These are phyloP conservation scores for Drosophila pandora DNA, from an alignment of 1,140 invertebrate genomes.

Conservation along the genomic window DNA sequence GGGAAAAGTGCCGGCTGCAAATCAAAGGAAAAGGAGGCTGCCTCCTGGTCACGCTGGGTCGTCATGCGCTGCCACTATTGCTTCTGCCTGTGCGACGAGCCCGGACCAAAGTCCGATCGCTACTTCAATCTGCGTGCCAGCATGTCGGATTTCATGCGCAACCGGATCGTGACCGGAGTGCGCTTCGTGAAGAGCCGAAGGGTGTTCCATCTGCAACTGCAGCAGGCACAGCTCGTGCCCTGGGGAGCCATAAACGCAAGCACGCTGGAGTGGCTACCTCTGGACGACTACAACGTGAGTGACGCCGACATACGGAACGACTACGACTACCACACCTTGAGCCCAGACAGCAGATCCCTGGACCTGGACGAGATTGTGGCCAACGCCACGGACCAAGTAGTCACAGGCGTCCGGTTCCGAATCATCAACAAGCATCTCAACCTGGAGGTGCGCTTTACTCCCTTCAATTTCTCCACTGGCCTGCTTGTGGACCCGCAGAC, in stretches of 20 bases:
- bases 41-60: conserved; percentile 92
- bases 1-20: conserved; percentile 84
- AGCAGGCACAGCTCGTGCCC: conserved; percentile 88
- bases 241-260: conserved; percentile 87
- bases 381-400: conserved; percentile 87
- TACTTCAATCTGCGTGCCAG: conserved; percentile 90
- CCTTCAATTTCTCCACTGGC: conserved; percentile 91
- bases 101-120: conserved; percentile 88
- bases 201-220: conserved; percentile 91
- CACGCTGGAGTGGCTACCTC: conserved; percentile 87
- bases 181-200: conserved; percentile 89
- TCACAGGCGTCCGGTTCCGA: conserved; percentile 88
- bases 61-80: conserved; percentile 95
- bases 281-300: conserved; percentile 86
- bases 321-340: conserved; percentile 89
- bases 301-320: conserved; percentile 85
- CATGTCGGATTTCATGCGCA: conserved; percentile 86
- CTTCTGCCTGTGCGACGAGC: conserved; percentile 93
- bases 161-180: conserved; percentile 92
- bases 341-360: conserved; percentile 88
- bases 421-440: conserved; percentile 91
- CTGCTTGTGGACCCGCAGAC: conserved; percentile 85
- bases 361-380: conserved; percentile 91
- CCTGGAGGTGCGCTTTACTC: conserved; percentile 90
- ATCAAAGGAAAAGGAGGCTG: conserved; percentile 85